Percentiles rank a stretch among this genome's conserved stretches.
These are phyloP conservation scores for Acanthisitta chloris DNA, from an alignment of 2,113 vertebrate genomes.

Conservation along the genomic window DNA sequence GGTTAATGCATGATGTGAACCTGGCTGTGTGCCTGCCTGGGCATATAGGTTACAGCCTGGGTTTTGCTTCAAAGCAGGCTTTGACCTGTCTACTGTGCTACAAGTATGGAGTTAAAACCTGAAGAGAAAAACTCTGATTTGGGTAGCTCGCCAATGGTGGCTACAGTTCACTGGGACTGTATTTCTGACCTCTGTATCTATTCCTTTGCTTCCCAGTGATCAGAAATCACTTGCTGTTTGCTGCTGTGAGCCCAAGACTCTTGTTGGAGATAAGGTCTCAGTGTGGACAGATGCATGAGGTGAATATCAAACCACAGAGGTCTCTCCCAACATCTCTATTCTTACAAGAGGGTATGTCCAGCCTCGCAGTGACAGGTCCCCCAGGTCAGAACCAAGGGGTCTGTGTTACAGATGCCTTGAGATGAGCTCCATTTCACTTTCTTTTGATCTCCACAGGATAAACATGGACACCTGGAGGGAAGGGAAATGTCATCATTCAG, in stretches of 20 bases:
- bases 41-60: constrained; percentile 33
- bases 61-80: constrained; percentile 61
- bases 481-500: not conserved
- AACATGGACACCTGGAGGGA: not conserved
- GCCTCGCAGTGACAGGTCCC: not conserved
- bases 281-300: not conserved
- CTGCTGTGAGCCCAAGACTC: not conserved
- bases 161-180: not conserved
- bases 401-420: not conserved
- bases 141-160: not conserved
- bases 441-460: not conserved
- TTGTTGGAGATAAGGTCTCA: not conserved
- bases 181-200: constrained; percentile 18
- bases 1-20: not conserved
- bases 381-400: not conserved
- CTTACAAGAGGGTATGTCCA: not conserved
- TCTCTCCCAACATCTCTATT: not conserved
- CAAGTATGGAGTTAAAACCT: constrained; percentile 42
- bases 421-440: not conserved
- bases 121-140: constrained; percentile 18
- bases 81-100: constrained; percentile 51
- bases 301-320: not conserved
- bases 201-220: not conserved
- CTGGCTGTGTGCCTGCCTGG: constrained; percentile 26
- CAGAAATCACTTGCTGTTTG: not conserved